Evolutionary conservation across 2,888 invertebrate species (phyloP).

Genomic region (Conus canariensis): DNA sequence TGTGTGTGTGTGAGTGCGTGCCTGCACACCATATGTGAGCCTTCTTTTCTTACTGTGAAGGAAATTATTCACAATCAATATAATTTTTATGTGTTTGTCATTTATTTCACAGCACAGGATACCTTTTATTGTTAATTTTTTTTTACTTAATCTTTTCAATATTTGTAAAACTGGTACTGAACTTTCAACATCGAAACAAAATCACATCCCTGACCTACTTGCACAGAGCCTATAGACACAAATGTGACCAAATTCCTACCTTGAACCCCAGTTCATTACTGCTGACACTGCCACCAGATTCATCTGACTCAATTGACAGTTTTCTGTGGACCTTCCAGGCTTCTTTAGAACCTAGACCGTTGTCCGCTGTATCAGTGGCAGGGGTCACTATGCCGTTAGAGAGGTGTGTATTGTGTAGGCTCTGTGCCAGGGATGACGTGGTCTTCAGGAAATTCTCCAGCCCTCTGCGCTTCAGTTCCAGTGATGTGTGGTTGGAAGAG

Average conservation of each 20-base stretch:
- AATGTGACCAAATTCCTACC: background rate
- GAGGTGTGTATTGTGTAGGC: slow-evolving; percentile 18
- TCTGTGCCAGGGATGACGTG: background rate
- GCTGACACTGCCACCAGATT: slow-evolving; percentile 23
- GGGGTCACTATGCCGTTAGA: background rate
- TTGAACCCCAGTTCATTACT: slow-evolving; percentile 12
- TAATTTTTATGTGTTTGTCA: too few relatives aligned
- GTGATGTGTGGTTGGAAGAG: slow-evolving; percentile 32
- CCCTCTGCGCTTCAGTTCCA: background rate
- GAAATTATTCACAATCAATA: too few relatives aligned
- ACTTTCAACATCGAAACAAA: too few relatives aligned
- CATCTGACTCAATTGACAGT: slow-evolving; percentile 23
- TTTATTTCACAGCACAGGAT: too few relatives aligned
- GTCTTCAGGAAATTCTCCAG: slow-evolving; percentile 28
- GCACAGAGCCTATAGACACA: too few relatives aligned
- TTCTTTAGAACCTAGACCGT: background rate
- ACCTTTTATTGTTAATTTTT: too few relatives aligned
- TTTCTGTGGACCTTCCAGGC: background rate
- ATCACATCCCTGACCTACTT: too few relatives aligned
- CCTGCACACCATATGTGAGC: too few relatives aligned
- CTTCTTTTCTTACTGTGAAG: too few relatives aligned
- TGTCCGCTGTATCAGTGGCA: background rate
- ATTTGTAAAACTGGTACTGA: too few relatives aligned
- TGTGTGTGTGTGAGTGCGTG: too few relatives aligned
- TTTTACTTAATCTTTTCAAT: too few relatives aligned